Percentiles rank a stretch among this genome's conserved stretches.
Evolutionary conservation across 2,888 invertebrate genomes (phyloP).

Genomic region (Ormia ochracea): DNA sequence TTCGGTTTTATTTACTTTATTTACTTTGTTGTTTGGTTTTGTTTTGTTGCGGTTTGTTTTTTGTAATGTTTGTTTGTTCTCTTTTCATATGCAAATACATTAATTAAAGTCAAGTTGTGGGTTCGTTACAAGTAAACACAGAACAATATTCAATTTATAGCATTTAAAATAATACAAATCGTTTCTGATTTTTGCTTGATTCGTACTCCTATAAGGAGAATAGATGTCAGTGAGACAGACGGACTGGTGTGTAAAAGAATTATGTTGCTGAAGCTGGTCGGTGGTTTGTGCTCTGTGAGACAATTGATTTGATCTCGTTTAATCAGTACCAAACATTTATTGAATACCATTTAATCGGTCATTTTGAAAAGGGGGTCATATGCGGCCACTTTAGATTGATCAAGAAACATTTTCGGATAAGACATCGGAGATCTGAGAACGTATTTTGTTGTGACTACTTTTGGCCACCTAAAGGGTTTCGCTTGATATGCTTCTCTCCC

Average conservation of each 20-base stretch:
- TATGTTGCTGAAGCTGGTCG: not conserved
- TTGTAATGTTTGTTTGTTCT: not conserved
- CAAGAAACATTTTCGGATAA: too few relatives aligned
- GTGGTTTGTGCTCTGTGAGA: not conserved
- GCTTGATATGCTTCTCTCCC: too few relatives aligned
- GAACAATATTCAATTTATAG: not conserved
- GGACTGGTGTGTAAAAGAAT: not conserved
- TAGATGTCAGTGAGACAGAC: not conserved
- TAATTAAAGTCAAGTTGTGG: slow-evolving; percentile 72
- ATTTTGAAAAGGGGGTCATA: too few relatives aligned
- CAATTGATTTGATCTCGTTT: slow-evolving; percentile 17
- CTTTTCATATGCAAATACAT: slow-evolving; percentile 66
- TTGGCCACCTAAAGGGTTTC: too few relatives aligned
- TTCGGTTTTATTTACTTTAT: too few relatives aligned
- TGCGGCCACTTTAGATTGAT: too few relatives aligned
- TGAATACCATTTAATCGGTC: not conserved
- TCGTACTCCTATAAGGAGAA: not conserved
- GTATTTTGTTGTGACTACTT: too few relatives aligned
- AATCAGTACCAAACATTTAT: slow-evolving; percentile 18
- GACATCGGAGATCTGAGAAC: too few relatives aligned
- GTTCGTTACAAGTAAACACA: slow-evolving; percentile 33
- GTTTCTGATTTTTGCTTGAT: not conserved
- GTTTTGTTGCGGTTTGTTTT: too few relatives aligned
- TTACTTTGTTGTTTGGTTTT: too few relatives aligned
- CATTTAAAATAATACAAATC: not conserved